Evolutionary conservation across 1,140 invertebrate species (phyloP), one percentile per base, ranked within the genome.

Genomic region (Caenorhabditis tropicalis): DNA sequence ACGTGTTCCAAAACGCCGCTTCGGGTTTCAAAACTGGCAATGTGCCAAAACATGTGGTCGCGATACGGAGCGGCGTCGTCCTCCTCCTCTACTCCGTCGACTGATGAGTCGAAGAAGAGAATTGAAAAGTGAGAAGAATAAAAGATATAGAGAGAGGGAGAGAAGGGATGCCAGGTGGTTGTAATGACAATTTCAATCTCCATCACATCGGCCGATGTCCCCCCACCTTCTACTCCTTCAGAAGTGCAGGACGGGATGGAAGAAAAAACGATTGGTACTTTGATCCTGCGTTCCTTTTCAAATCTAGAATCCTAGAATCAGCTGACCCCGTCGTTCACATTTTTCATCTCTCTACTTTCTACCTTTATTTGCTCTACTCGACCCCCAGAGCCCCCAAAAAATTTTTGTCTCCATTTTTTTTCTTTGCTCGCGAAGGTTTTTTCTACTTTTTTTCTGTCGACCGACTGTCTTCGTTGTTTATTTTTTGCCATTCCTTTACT

Each of bases 151-250:
- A 21, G 21, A n/a, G 24, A 56, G 53, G 21, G 53, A 27, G 24
- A 27, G 24, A 15, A 19, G 33, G 12, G 65, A 74, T 74, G 65
- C 65, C 65, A 74, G 65, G 65, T 74, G 65, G 65, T 74, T 74
- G 65, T 74, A 74, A 74, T 74, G 65, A 74, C 65, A 43, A 74
- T 74, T 74, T 74, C 65, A 43, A 74, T 74, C 53, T n/a, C 21
- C 53, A 27, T 56, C 36, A n/a, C 65, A 43, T 74, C 21, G 49
- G 7, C 7, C 9, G 49, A n/a, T 7, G 19, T 21, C 43, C 43
- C 43, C 10, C 10, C 19, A 46, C 16, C 19, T 27, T 19, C 21
- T n/a, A 10, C 21, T n/a, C 53, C 49, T 27, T 56, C 53, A 56
- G 53, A 56, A 56, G 53, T 56, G 12, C 53, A 56, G 7, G 21